Evolutionary conservation across 2,888 invertebrate genomes (phyloP).

Genomic region (Neoitamus cyanurus): DNA sequence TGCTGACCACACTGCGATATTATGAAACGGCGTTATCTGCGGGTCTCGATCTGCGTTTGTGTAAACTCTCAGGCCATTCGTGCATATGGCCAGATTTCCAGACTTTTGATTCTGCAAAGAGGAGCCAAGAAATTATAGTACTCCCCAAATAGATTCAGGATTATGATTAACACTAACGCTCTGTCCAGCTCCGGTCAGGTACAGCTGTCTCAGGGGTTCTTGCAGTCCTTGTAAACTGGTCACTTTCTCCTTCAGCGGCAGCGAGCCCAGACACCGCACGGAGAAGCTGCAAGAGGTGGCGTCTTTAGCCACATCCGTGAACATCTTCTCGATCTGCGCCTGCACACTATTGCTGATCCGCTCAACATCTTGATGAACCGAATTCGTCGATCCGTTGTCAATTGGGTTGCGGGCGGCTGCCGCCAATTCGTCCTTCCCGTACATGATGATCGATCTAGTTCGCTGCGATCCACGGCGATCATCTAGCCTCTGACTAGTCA

Average conservation of each 20-base stretch:
- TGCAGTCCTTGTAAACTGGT: conserved; percentile 87
- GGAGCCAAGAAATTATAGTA: not conserved
- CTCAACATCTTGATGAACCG: conserved; percentile 57
- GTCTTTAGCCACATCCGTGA: conserved; percentile 77
- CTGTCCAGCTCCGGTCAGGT: conserved; percentile 66
- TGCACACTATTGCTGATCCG: conserved; percentile 79
- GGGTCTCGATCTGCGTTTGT: conserved; percentile 72
- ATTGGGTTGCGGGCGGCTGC: conserved; percentile 57
- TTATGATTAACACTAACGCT: conserved; percentile 60
- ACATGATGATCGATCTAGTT: conserved; percentile 66
- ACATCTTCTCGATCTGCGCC: conserved; percentile 88
- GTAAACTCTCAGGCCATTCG: conserved; percentile 76
- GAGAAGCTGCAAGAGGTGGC: conserved; percentile 73
- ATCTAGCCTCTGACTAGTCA: conserved; percentile 64
- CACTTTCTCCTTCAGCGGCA: conserved; percentile 81
- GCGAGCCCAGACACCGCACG: conserved; percentile 85
- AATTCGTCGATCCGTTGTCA: not conserved
- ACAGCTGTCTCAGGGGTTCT: conserved; percentile 80
- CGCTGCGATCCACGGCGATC: conserved; percentile 65
- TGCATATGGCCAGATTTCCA: conserved; percentile 62
- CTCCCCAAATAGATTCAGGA: not conserved
- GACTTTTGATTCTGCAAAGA: conserved; percentile 59
- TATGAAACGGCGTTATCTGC: conserved; percentile 83
- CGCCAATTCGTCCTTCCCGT: conserved; percentile 65
- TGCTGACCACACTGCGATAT: conserved; percentile 94